phyloP scores from a whole-genome alignment of 2,888 invertebrate genomes.

The Lasioglossum malachurum region DNA sequence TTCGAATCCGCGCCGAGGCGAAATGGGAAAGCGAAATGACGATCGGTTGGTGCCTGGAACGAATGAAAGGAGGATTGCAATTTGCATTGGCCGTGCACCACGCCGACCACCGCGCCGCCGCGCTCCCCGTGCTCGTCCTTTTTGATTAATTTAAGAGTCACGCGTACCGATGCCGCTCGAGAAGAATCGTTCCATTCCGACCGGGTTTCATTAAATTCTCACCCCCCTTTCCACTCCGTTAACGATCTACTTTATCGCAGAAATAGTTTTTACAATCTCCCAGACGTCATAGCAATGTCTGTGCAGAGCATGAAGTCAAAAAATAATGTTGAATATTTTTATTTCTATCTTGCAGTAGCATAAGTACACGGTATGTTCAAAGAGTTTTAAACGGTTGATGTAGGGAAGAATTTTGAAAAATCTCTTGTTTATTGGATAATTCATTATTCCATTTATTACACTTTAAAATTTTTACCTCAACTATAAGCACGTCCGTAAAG shows the following conservation, averaged over 20 bases:
- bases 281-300: background rate
- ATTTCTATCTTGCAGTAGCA: background rate
- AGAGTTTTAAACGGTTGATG: too few relatives aligned
- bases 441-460: too few relatives aligned
- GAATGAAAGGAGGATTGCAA: conserved; percentile 68
- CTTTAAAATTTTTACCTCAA: too few relatives aligned
- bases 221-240: background rate
- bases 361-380: too few relatives aligned
- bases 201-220: conserved; percentile 4
- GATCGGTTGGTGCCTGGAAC: conserved; percentile 66
- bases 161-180: conserved; percentile 28
- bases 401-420: too few relatives aligned
- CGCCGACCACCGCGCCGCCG: conserved; percentile 18
- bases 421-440: too few relatives aligned
- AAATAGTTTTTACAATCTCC: background rate
- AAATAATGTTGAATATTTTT: background rate
- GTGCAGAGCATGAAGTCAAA: background rate
- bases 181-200: conserved; percentile 20
- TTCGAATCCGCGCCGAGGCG: conserved; percentile 59
- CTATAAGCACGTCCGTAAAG: too few relatives aligned
- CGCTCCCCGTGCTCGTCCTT: conserved; percentile 20
- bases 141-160: conserved; percentile 58
- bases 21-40: conserved; percentile 68
- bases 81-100: conserved; percentile 70
- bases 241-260: background rate